Percentiles rank a stretch among this genome's conserved stretches.
phyloP scores from a whole-genome alignment of 2,113 vertebrate genomes.

The Pseudorasbora parva region DNA sequence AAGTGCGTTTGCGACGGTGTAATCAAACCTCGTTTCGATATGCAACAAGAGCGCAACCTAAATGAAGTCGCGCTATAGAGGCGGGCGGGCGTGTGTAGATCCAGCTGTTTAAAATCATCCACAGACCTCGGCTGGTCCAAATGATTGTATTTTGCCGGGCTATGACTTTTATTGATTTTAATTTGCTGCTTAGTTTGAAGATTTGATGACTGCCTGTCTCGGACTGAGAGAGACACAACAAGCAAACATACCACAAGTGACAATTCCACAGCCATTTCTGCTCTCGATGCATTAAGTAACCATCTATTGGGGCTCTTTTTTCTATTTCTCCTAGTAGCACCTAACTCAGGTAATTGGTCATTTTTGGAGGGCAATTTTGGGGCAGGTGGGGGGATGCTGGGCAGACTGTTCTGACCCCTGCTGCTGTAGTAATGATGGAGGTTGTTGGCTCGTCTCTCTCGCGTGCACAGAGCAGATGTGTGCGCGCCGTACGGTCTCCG shows the following conservation, averaged over 20 bases:
- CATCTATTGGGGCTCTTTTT: slow-evolving; percentile 60
- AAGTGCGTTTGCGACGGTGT: slow-evolving; percentile 74
- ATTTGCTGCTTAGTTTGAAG: slow-evolving; percentile 56
- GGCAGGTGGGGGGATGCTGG: slow-evolving; percentile 73
- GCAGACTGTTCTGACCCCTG: slow-evolving; percentile 77
- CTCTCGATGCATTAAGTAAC: slow-evolving; percentile 78
- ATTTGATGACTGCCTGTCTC: slow-evolving; percentile 58
- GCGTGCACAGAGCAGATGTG: background rate
- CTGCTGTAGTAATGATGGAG: slow-evolving; percentile 77
- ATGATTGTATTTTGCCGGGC: slow-evolving; percentile 38
- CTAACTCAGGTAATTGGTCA: slow-evolving; percentile 78
- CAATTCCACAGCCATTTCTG: slow-evolving; percentile 69
- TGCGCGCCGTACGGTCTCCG: slow-evolving; percentile 9
- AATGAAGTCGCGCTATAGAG: slow-evolving; percentile 50
- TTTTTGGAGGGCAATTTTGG: slow-evolving; percentile 79
- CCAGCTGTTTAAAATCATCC: slow-evolving; percentile 49
- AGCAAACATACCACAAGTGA: slow-evolving; percentile 58
- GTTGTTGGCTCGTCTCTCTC: slow-evolving; percentile 46
- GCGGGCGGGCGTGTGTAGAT: slow-evolving; percentile 26
- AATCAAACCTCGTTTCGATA: slow-evolving; percentile 73
- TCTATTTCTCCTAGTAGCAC: slow-evolving; percentile 65
- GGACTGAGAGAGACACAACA: slow-evolving; percentile 52
- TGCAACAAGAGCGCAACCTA: slow-evolving; percentile 58
- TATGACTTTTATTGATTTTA: slow-evolving; percentile 61
- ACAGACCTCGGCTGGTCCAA: slow-evolving; percentile 34